A percentile compares a stretch with the other conserved stretches of the same genome.
phyloP scores from a whole-genome alignment of 2,888 invertebrate species.

The Syrphus vitripennis region DNA sequence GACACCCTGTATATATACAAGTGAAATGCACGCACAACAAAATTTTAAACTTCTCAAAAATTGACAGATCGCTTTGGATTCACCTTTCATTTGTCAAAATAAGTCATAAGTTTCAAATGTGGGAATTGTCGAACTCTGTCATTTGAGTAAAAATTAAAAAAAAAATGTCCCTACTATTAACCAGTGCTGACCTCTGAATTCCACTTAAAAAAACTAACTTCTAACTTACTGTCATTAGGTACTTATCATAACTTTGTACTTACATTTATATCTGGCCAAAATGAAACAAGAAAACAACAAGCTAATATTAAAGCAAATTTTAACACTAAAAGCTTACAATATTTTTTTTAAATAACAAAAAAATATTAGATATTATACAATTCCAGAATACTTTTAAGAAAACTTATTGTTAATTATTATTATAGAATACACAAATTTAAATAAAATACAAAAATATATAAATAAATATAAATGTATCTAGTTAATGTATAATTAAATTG shows the following conservation, averaged over 20 bases:
- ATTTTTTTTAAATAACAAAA: neutral
- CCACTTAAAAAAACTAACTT: neutral
- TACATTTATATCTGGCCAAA: neutral
- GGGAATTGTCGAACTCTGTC: no score
- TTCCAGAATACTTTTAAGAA: constrained; percentile 63
- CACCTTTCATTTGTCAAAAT: no score
- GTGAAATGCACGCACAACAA: no score
- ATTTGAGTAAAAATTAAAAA: no score
- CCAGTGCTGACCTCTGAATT: neutral
- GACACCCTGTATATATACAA: no score
- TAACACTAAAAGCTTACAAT: neutral
- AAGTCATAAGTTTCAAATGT: no score
- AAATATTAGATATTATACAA: constrained; percentile 20
- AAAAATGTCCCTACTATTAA: neutral
- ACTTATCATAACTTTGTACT: constrained; percentile 2
- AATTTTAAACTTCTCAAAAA: no score
- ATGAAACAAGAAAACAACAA: neutral
- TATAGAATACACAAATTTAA: constrained; percentile 56
- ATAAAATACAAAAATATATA: neutral
- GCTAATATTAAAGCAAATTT: neutral
- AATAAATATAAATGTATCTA: constrained; percentile 46
- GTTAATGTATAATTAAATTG: constrained; percentile 31
- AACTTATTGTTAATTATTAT: constrained; percentile 65
- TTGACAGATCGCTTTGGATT: no score
- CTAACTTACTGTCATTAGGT: neutral